Percentiles rank a stretch among this genome's conserved stretches.
Conservation (phyloP, 2,113 vertebrate species). For the Halichoerus grypus region DNA sequence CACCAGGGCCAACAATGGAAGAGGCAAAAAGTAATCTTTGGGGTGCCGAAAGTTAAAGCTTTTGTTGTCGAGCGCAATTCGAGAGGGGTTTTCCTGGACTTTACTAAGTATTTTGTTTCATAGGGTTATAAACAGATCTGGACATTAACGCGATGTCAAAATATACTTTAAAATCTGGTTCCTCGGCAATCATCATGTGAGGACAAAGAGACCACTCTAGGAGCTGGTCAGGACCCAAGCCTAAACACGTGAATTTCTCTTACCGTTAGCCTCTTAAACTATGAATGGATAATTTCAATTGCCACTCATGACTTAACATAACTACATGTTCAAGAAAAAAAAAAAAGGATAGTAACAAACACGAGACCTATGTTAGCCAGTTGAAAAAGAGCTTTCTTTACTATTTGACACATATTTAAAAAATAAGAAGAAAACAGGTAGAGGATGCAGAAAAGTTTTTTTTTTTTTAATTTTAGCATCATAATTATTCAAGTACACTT, state of each 20-base stretch:
- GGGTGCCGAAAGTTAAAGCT: slow-evolving; percentile 86
- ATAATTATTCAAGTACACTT: slow-evolving; percentile 21
- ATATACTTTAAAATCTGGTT: slow-evolving; percentile 40
- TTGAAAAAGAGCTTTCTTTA: not conserved
- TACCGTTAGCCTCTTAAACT: not conserved
- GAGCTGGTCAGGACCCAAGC: not conserved
- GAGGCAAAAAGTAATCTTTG: slow-evolving; percentile 86
- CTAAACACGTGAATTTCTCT: slow-evolving; percentile 10
- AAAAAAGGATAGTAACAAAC: not conserved
- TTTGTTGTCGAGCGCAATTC: slow-evolving; percentile 82
- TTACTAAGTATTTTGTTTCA: not conserved
- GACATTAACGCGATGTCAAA: not conserved
- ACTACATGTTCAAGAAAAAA: not conserved
- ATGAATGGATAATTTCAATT: not conserved
- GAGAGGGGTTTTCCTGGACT: slow-evolving; percentile 62
- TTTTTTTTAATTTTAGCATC: not conserved
- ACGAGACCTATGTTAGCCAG: not conserved
- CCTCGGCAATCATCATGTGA: not conserved
- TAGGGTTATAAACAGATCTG: not conserved
- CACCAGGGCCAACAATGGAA: slow-evolving; percentile 87
- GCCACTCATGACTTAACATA: not conserved
- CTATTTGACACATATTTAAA: not conserved
- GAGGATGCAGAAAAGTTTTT: not conserved
- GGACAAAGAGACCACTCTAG: not conserved
- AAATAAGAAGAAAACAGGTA: not conserved